Base-by-base conservation (phyloP, 2,113 vertebrate species). In the Athene cunicularia region DNA sequence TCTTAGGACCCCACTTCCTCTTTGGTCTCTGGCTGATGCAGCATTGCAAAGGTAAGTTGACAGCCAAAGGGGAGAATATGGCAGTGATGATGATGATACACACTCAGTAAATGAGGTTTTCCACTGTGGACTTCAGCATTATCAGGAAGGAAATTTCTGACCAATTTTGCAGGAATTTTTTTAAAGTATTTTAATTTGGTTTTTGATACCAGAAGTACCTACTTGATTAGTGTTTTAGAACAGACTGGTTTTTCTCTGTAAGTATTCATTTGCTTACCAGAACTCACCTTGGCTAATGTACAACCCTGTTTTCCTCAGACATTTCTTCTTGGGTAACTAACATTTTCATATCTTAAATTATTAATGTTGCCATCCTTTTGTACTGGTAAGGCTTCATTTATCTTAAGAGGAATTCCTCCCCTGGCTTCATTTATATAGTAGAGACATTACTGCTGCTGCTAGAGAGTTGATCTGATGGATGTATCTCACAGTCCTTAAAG, bases 341-440 rank as follows among this genome's bases (percentile, higher is more conserved):
- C 59, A 23, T 77, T 88, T 95, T 93, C 72, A n/a, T 94, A 95
- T 12, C 71, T 59, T 66, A 76, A 43, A 88, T 92, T 93, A 86
- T 93, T 95, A 73, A 84, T 62, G 58, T 81, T 74, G 15, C 49
- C 45, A 26, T 90, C 18, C 27, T 80, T 91, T 59, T 72, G 13
- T 77, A 86, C 71, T 35, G 53, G 30, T 79, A 71, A 60, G 41
- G 15, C 30, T 95, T 95, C 81, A 84, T 95, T 96, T 94, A 53
- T 91, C 88, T 94, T 83, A 66, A 88, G 71, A 85, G 35, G 20
- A 91, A 88, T 86, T 68, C 47, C 12, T 72, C 33, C 52, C 20
- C 35, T 55, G n/a, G 17, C 53, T 94, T 89, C n/a, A 39, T 86
- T 95, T 86, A 33, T 93, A 60, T 20, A 35, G 60, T 53, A 50